Evolutionary conservation across 2,888 invertebrate species (phyloP).

Genomic region (Sialis lutaria): DNA sequence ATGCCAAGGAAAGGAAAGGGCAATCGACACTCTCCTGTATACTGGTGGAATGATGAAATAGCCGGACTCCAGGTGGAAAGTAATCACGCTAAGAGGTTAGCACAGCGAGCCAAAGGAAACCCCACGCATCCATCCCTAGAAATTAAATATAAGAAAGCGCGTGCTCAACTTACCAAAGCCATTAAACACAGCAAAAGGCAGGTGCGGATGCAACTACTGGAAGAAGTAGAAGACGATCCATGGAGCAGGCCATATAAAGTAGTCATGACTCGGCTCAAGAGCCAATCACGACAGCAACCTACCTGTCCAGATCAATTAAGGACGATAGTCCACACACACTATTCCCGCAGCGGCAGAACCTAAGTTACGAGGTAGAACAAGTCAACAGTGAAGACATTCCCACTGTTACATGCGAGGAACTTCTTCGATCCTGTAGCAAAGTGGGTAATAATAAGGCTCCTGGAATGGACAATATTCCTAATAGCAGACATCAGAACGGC

Average conservation of each 20-base stretch:
- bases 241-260: too few species aligned
- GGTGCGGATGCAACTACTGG: slow-evolving; percentile 6
- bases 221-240: slow-evolving; percentile 8
- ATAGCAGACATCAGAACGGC: too few species aligned
- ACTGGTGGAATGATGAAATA: slow-evolving; percentile 9
- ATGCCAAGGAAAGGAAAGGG: slow-evolving; percentile 7
- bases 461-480: not conserved
- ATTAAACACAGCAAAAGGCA: slow-evolving; percentile 8
- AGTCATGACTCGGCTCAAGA: too few species aligned
- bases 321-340: not conserved
- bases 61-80: slow-evolving; percentile 6
- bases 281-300: too few species aligned
- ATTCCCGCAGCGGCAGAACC: not conserved
- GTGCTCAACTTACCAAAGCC: slow-evolving; percentile 3
- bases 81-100: slow-evolving; percentile 3
- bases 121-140: not conserved
- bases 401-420: not conserved
- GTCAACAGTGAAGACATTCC: not conserved
- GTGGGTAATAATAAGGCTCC: not conserved
- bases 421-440: not conserved
- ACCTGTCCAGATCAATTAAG: not conserved
- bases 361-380: not conserved
- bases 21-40: slow-evolving; percentile 3
- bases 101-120: slow-evolving; percentile 3
- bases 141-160: slow-evolving; percentile 5